Percentiles rank a stretch among this genome's conserved stretches.
phyloP scores from a whole-genome alignment of 30 jellyfish, hydroid and myxozoan species.

The Chrysaora quinquecirrha region DNA sequence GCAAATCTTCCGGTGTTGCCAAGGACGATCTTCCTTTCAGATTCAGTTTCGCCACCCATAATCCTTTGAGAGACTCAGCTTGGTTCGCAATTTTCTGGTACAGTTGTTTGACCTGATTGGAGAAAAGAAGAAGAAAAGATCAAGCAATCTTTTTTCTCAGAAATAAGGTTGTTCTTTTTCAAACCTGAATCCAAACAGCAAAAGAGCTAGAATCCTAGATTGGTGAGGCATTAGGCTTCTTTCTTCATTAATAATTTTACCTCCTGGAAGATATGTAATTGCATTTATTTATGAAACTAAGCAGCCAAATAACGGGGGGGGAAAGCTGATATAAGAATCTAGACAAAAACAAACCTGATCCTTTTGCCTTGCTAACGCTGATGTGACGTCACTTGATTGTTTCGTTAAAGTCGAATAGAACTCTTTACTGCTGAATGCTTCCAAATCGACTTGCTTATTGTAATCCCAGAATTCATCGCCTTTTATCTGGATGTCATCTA shows the following conservation, averaged over 20 bases:
- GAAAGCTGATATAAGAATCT: no score
- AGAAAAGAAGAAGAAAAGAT: no score
- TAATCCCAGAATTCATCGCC: slow-evolving; percentile 98
- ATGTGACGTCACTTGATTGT: slow-evolving; percentile 93
- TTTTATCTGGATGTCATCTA: slow-evolving; percentile 55
- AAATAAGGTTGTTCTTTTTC: no score
- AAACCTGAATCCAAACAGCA: no score
- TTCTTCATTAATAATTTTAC: no score
- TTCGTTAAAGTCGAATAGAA: slow-evolving; percentile 79
- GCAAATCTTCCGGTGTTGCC: slow-evolving; percentile 88
- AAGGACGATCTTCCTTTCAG: slow-evolving; percentile 81
- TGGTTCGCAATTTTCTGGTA: slow-evolving; percentile 83
- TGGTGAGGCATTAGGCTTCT: no score
- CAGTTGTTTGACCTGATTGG: slow-evolving; percentile 83
- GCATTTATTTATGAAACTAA: no score
- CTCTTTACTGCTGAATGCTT: slow-evolving; percentile 88
- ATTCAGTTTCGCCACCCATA: slow-evolving; percentile 92
- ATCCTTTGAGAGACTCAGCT: slow-evolving; percentile 92
- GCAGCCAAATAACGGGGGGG: no score
- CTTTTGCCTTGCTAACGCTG: slow-evolving; percentile 93
- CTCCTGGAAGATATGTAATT: no score
- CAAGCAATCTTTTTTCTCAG: no score
- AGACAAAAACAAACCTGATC: slow-evolving; percentile 86
- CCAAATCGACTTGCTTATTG: slow-evolving; percentile 90
- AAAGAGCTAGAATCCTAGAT: no score